These are phyloP conservation scores for Melanostoma mellinum DNA, from an alignment of 2,888 invertebrate genomes.

Conservation along the genomic window DNA sequence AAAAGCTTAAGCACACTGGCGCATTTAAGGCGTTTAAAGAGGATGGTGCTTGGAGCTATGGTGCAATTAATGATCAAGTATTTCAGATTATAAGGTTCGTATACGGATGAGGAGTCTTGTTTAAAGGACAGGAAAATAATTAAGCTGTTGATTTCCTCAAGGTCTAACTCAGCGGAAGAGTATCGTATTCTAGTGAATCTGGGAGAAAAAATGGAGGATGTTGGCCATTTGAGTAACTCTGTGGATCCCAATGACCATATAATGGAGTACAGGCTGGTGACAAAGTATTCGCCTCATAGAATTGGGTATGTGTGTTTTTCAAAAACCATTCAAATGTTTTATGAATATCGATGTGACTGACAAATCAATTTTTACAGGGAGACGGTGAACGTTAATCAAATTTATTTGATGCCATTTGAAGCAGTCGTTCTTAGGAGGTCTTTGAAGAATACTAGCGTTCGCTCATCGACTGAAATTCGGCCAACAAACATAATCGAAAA, in stretches of 20 bases:
- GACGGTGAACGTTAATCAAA: constrained; percentile 73
- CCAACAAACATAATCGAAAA: too few relatives aligned
- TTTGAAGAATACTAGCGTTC: too few relatives aligned
- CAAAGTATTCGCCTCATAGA: constrained; percentile 75
- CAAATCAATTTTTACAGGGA: constrained; percentile 73
- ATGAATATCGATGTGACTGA: too few relatives aligned
- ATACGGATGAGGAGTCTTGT: neutral
- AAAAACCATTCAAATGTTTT: too few relatives aligned
- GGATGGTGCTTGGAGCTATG: constrained; percentile 76
- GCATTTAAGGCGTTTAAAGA: constrained; percentile 79
- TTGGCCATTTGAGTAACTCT: constrained; percentile 73
- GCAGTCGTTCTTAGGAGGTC: constrained; percentile 76
- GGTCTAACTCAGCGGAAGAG: constrained; percentile 76
- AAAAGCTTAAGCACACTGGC: constrained; percentile 82
- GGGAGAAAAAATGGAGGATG: constrained; percentile 76
- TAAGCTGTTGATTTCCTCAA: constrained; percentile 18
- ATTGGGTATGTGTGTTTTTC: constrained; percentile 75
- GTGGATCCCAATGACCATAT: constrained; percentile 54
- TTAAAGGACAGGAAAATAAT: neutral
- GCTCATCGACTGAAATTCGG: too few relatives aligned
- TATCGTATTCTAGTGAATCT: constrained; percentile 78
- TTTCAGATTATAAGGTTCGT: constrained; percentile 78
- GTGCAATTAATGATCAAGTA: constrained; percentile 77
- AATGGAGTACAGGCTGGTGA: constrained; percentile 77
- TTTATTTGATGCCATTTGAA: constrained; percentile 78